Conservation (phyloP, 35 echinoderm and acorn worm species). For the Ptychodera flava region DNA sequence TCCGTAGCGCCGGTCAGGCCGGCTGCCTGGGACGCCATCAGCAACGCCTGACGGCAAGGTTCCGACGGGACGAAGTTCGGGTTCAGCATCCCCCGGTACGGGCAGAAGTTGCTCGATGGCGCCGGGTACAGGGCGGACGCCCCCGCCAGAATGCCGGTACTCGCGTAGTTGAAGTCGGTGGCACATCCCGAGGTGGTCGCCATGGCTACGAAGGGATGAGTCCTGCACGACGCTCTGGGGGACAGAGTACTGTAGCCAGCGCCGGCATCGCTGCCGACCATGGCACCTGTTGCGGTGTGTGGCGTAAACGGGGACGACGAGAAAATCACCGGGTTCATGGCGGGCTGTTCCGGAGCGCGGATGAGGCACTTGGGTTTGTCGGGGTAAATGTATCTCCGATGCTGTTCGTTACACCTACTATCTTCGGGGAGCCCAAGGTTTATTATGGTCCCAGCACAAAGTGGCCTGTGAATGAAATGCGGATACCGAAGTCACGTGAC, state of each 20-base stretch:
- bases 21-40: slow-evolving; percentile 22
- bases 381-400: no score
- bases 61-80: neutral
- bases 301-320: neutral
- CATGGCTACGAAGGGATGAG: neutral
- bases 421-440: neutral
- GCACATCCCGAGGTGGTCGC: neutral
- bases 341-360: no score
- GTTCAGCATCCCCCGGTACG: neutral
- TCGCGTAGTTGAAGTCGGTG: neutral
- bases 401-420: no score
- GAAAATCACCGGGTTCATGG: neutral
- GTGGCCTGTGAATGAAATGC: neutral
- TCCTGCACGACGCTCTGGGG: neutral
- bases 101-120: neutral
- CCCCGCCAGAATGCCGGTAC: neutral
- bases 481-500: neutral
- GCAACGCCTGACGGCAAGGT: slow-evolving; percentile 22
- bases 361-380: no score
- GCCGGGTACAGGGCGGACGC: neutral
- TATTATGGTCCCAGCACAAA: neutral
- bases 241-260: neutral
- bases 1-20: slow-evolving; percentile 7
- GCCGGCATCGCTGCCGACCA: no score
- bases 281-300: neutral